phyloP scores from a whole-genome alignment of 2,797 vertebrate species.

The Parauchenoglanis punctatus region DNA sequence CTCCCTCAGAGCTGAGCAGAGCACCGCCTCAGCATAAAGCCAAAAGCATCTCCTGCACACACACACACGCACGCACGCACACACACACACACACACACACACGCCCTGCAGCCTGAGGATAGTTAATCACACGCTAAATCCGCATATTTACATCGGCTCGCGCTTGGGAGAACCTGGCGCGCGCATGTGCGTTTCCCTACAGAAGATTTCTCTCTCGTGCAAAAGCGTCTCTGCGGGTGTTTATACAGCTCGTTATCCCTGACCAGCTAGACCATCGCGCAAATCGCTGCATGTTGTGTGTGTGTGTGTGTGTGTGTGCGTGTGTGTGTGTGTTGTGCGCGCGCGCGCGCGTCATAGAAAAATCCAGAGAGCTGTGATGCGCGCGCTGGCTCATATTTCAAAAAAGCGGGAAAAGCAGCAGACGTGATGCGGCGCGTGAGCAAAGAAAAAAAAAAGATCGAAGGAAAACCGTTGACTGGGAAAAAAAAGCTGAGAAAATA shows the following conservation, averaged over 20 bases:
- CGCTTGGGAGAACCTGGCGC: not conserved
- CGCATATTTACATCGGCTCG: slow-evolving; percentile 11
- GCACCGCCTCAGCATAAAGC: slow-evolving; percentile 32
- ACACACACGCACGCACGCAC: not conserved
- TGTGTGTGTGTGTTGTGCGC: no score
- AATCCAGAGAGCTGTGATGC: slow-evolving; percentile 37
- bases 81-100: slow-evolving; percentile 41
- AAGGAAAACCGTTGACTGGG: not conserved
- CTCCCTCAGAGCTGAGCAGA: slow-evolving; percentile 30
- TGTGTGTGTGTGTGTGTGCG: not conserved
- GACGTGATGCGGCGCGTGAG: slow-evolving; percentile 9
- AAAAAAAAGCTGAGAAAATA: not conserved
- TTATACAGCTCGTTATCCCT: not conserved
- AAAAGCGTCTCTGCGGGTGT: slow-evolving; percentile 12
- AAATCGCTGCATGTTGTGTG: not conserved
- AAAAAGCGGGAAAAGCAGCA: slow-evolving; percentile 3
- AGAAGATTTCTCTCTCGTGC: not conserved
- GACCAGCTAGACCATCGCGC: not conserved
- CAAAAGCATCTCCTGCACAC: slow-evolving; percentile 28
- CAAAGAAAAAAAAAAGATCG: not conserved
- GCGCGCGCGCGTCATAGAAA: slow-evolving; percentile 1
- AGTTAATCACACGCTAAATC: slow-evolving; percentile 40
- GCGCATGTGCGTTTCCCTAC: not conserved
- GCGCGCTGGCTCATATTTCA: not conserved
- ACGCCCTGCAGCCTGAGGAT: slow-evolving; percentile 62